Base-by-base conservation (phyloP, 2,113 vertebrate species). In the Microtus montanus region DNA sequence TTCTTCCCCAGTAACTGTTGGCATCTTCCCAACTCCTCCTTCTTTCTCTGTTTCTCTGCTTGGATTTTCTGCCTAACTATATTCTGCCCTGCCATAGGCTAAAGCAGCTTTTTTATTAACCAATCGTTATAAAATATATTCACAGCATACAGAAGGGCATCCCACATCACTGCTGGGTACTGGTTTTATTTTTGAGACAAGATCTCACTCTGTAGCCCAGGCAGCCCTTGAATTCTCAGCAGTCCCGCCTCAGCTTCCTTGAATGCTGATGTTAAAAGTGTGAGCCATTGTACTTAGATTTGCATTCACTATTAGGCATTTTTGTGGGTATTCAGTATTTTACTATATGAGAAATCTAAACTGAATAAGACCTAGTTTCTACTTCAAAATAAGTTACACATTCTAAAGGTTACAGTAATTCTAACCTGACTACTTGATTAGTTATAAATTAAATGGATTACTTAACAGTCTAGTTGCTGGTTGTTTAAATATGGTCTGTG, bases 381-480 rank as follows among this genome's bases (percentile, higher is more conserved):
- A 61, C n/a, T 83, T 63, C n/a, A 63, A 83, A 83, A 63, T 83
- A 83, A 83, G n/a, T 54, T 26, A 71, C 66, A 71, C 20, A 52
- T 11, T 24, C 30, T 63, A 63, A 83, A 63, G n/a, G 47, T 63
- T 63, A 64, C 15, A 33, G 41, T 96, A 95, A 96, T 19, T 80
- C 58, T 94, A 74, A 91, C 58, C 41, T 79, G 80, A 92, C 15
- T 44, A 14, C 61, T 91, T 95, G n/a, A 38, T 10, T 93, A 94
- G 49, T 79, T 68, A 70, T 61, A 82, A 82, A 26, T 82, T 52
- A 96, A 96, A 73, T 94, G 66, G 24, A n/a, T 93, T 93, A 30
- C 68, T 92, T 61, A 87, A 2, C 82, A 58, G 83, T 86, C 4
- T 66, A 73, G 47, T 61, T 96, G 38, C 38, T 54, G 91, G 33